A percentile compares a stretch with the other conserved stretches of the same genome.
phyloP scores from a whole-genome alignment of 1,140 invertebrate species.

The Mamestra configurata region DNA sequence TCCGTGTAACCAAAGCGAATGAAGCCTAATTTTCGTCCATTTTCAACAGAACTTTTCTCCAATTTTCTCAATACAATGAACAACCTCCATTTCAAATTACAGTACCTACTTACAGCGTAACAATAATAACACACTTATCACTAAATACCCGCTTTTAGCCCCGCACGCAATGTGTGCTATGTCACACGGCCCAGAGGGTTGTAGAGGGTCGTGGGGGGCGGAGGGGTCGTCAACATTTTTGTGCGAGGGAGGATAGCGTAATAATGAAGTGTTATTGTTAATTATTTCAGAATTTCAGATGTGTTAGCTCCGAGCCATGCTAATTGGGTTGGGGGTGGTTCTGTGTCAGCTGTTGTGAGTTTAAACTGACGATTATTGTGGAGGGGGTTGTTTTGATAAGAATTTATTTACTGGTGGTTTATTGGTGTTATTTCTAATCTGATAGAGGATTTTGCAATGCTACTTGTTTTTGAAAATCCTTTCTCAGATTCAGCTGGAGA shows the following conservation, averaged over 20 bases:
- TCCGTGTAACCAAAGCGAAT: not conserved
- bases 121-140: slow-evolving; percentile 2
- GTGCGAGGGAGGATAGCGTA: slow-evolving; percentile 11
- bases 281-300: slow-evolving; percentile 11
- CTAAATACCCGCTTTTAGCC: not conserved
- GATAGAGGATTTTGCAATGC: no score
- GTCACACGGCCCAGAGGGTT: not conserved
- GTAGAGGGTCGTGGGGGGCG: not conserved
- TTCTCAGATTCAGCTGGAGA: no score
- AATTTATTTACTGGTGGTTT: no score
- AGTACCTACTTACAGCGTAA: not conserved
- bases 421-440: no score
- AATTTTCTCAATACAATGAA: not conserved
- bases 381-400: not conserved
- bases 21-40: not conserved
- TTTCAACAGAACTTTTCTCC: not conserved
- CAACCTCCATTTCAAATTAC: not conserved
- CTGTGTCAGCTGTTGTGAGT: not conserved
- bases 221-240: slow-evolving; percentile 6
- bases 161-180: slow-evolving; percentile 12
- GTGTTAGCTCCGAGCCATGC: not conserved
- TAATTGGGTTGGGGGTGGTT: slow-evolving; percentile 5
- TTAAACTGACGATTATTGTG: not conserved
- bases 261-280: slow-evolving; percentile 18
- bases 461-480: no score